phyloP scores from a whole-genome alignment of 35 echinoderm and acorn worm species.

The Strongylocentrotus purpuratus region DNA sequence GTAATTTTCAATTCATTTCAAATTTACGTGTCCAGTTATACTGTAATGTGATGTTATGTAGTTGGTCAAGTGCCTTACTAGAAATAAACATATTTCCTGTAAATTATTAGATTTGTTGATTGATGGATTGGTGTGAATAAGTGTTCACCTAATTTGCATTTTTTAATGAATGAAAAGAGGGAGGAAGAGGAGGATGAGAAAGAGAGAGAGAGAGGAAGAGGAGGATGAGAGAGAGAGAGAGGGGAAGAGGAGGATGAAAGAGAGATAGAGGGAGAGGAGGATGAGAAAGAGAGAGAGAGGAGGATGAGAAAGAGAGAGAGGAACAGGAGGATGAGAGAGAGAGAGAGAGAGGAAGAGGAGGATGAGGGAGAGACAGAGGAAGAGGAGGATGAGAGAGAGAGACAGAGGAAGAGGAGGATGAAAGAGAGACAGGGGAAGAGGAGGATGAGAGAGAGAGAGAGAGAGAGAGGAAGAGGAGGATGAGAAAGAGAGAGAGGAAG shows the following conservation, averaged over 20 bases:
- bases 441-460: neutral
- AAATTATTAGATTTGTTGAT: neutral
- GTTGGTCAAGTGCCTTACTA: neutral
- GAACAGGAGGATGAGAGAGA: neutral
- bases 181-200: neutral
- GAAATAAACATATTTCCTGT: constrained; percentile 6
- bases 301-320: neutral
- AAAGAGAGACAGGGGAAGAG: neutral
- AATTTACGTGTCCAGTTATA: neutral
- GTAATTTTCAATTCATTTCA: neutral
- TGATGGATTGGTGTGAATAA: neutral
- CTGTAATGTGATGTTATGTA: neutral
- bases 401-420: neutral
- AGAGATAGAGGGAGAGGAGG: too few relatives aligned
- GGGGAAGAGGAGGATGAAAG: too few relatives aligned
- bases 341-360: neutral
- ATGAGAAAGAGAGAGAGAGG: too few relatives aligned
- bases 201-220: neutral
- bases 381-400: neutral
- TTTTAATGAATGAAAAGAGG: neutral
- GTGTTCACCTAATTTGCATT: neutral
- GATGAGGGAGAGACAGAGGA: too few relatives aligned
- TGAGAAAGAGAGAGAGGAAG: neutral
- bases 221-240: neutral
- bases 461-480: neutral